Evolutionary conservation across 2,797 vertebrate genomes (phyloP), one percentile per base, ranked within the genome.

Genomic region (Sebastes minor): DNA sequence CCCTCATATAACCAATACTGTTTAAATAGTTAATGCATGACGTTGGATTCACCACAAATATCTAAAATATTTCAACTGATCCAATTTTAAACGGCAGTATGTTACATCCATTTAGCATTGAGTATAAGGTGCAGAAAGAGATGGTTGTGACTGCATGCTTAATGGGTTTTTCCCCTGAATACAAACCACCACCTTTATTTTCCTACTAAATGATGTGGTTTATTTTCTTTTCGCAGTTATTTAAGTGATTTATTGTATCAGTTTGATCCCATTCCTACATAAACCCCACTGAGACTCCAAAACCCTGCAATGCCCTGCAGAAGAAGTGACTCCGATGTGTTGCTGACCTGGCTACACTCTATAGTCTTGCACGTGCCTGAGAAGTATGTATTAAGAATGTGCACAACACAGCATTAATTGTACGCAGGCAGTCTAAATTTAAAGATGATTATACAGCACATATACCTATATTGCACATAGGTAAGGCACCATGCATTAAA

Each of bases 361-460:
- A 23, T 16, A 8, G 32, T 76, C 13, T 14, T 76, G 46, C 60
- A 55, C 7, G 6, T 18, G 49, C 14, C 18, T 27, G 23, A 56
- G 22, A 30, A 56, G 18, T 30, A 25, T 27, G 4, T 30, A 23
- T 78, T 66, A 30, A 67, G 56, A 74, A 85, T 74, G 7, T 71
- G 64, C 71, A 68, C 32, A 18, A 60, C 27, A 22, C 52, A 60
- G 59, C 67, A 59, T 72, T 12, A 52, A 49, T 35, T 56, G 74
- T 32, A 42, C 5, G 32, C 38, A 52, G 30, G 22, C 16, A 28
- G 18, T 71, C 81, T 83, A 78, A 80, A 87, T 88, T 75, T 71
- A 86, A 69, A 86, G 81, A 25, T 6, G 76, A 82, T 81, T 76
- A 81, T 74, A 33, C 83, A 71, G 87, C 84, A 86, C 22, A 71